Conservation (phyloP, 2,888 invertebrate species). For the Aethes cnicana region DNA sequence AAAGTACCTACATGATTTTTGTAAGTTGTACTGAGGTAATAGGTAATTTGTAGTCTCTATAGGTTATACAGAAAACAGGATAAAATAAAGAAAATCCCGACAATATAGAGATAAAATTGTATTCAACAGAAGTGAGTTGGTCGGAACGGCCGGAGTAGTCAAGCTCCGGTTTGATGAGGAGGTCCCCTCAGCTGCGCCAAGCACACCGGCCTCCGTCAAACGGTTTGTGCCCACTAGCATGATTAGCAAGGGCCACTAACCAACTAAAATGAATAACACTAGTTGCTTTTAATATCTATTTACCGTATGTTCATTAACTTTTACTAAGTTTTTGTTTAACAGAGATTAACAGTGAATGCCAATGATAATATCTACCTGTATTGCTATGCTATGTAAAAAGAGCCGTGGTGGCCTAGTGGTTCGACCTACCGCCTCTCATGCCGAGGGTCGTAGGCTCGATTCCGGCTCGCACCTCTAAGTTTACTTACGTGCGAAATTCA, state of each 20-base stretch:
- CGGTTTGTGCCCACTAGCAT: constrained; percentile 80
- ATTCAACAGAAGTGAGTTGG: constrained; percentile 84
- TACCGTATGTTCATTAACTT: constrained; percentile 10
- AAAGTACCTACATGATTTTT: too few species aligned
- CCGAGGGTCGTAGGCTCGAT: too few species aligned
- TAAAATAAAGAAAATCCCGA: neutral
- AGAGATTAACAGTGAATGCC: too few species aligned
- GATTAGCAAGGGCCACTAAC: constrained; percentile 70
- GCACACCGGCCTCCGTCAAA: constrained; percentile 79
- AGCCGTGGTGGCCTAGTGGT: too few species aligned
- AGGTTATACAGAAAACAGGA: neutral
- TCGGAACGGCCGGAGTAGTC: constrained; percentile 83
- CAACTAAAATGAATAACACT: constrained; percentile 31
- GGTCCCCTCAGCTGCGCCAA: constrained; percentile 75
- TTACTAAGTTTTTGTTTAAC: too few species aligned
- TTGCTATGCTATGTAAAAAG: too few species aligned
- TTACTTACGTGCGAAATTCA: too few species aligned
- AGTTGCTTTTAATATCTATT: neutral
- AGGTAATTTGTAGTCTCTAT: too few species aligned
- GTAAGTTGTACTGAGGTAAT: too few species aligned
- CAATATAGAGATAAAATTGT: constrained; percentile 40
- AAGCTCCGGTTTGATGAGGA: constrained; percentile 81
- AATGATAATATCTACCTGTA: too few species aligned
- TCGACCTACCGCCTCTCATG: too few species aligned
- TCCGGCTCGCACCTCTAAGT: too few species aligned